Evolutionary conservation across 2,797 vertebrate genomes (phyloP).

Genomic region (Poliocrania exsul): DNA sequence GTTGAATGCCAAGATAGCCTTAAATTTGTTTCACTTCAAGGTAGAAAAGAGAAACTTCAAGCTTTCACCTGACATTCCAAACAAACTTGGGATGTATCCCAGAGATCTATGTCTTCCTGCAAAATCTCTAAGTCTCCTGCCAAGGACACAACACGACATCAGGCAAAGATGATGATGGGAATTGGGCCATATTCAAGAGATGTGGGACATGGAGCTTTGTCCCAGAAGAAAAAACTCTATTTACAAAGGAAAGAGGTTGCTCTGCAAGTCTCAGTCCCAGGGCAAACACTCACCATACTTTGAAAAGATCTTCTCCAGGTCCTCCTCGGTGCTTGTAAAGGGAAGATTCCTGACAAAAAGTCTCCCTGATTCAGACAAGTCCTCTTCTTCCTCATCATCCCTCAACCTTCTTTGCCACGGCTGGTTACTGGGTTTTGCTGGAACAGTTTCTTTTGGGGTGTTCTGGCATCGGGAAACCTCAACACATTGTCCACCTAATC

Average conservation of each 20-base stretch:
- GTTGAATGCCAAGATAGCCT: neutral
- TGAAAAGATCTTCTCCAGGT: conserved; percentile 87
- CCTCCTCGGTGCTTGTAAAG: conserved; percentile 91
- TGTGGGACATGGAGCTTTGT: neutral
- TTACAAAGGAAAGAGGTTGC: rapidly evolving
- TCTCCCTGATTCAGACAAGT: conserved; percentile 91
- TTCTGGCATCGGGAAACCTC: conserved; percentile 83
- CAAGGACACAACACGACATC: rapidly evolving
- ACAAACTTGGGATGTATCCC: neutral
- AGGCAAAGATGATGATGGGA: neutral
- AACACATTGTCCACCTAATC: conserved; percentile 86
- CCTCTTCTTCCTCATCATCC: conserved; percentile 91
- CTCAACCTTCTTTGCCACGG: conserved; percentile 82
- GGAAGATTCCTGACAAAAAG: conserved; percentile 94
- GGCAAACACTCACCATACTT: conserved; percentile 81
- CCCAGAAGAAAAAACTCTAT: neutral
- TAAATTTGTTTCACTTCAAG: neutral
- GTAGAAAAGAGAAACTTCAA: neutral
- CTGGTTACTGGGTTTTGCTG: conserved; percentile 54
- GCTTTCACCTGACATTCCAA: neutral
- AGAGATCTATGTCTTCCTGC: neutral
- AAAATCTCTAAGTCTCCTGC: neutral
- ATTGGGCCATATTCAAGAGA: rapidly evolving
- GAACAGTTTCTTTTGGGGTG: neutral
- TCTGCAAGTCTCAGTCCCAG: neutral